phyloP scores from a whole-genome alignment of 2,797 vertebrate genomes.

The Nyctalus aviator region DNA sequence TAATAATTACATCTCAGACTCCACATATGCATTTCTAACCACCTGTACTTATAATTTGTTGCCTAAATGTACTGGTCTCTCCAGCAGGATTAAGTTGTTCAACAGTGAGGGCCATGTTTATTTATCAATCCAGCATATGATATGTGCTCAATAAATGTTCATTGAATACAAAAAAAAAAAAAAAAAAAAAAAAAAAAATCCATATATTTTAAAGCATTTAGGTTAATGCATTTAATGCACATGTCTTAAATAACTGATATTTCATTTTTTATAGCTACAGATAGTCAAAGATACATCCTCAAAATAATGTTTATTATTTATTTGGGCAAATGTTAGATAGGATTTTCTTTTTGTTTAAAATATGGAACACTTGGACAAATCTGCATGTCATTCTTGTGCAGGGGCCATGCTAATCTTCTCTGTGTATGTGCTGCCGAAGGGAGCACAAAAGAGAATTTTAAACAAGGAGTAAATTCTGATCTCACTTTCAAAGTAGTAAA shows the following conservation, averaged over 20 bases:
- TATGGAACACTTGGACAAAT: not conserved
- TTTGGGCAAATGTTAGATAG: constrained; percentile 21
- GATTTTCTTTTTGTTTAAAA: not conserved
- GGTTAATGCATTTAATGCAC: constrained; percentile 4
- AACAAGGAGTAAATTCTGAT: constrained; percentile 42
- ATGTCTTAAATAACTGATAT: constrained; percentile 11
- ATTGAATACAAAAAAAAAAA: too few relatives aligned
- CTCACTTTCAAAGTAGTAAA: constrained; percentile 20
- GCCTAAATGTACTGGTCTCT: not conserved
- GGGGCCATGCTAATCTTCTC: not conserved
- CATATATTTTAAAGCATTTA: constrained; percentile 63
- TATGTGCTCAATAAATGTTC: not conserved
- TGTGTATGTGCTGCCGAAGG: not conserved
- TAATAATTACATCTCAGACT: not conserved
- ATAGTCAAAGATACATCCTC: not conserved
- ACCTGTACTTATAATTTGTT: not conserved
- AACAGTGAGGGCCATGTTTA: not conserved
- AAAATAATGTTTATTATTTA: constrained; percentile 61
- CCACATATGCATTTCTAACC: not conserved
- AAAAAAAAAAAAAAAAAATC: constrained; percentile 69
- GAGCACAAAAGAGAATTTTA: not conserved
- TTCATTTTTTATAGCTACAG: constrained; percentile 3
- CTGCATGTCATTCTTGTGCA: not conserved
- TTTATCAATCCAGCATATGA: not conserved
- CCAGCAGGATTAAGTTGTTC: not conserved